Evolutionary conservation across 2,113 vertebrate species (phyloP), one percentile per base, ranked within the genome.

Genomic region (Probosciger aterrimus): DNA sequence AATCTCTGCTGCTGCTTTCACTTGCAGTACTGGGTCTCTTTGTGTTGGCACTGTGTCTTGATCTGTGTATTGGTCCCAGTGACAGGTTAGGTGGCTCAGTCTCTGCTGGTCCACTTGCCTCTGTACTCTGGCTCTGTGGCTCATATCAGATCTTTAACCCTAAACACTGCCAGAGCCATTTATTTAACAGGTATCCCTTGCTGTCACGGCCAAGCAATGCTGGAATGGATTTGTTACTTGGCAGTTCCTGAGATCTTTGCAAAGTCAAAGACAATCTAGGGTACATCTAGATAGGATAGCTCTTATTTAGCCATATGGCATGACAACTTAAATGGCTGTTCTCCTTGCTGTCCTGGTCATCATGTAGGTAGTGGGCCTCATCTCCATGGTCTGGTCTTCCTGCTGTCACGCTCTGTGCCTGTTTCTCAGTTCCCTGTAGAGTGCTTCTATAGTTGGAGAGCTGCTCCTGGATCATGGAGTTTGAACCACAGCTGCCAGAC

Each of bases 401-500:
- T 67, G 44, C 89, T 46, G 43, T 71, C 1, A 6, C 10, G 33
- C 33, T 73, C 46, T 84, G 11, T 79, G 86, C 71, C 68, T 53
- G 41, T 75, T 77, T 90, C 67, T 90, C 44, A 47, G 65, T 82
- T 94, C 52, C 49, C 25, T 76, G 77, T 47, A 63, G 35, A 92
- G 37, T 33, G 37, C 46, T 78, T 83, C 83, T 93, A 0, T 68
- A 75, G 68, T 18, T 39, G 49, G 70, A 91, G 82, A 62, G 41
- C 75, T 87, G 76, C 67, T 92, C n/a, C 68, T 50, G 50, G 30
- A 77, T 80, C 50, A 7, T 64, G 10, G 67, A 64, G 70, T 62
- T 83, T 63, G 76, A 92, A 23, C 62, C 44, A 13, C 75, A 87
- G 81, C 74, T 95, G 77, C 82, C 77, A 93, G 63, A 70, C 3